Conservation (phyloP, 2,888 invertebrate genomes). For the Polyploca ridens region DNA sequence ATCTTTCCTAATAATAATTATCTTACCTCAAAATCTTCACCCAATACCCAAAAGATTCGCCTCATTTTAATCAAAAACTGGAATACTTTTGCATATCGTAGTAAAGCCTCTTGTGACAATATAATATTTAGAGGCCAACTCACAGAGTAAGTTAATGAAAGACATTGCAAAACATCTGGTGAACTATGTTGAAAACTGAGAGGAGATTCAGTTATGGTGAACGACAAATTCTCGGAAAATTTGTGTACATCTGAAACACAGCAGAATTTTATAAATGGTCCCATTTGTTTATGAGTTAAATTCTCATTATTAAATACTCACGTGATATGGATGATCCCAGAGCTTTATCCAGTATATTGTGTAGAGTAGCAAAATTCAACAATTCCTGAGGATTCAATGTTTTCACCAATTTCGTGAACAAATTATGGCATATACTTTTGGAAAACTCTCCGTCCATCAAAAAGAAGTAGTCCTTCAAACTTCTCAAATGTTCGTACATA, state of each 20-base stretch:
- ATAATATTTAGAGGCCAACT: slow-evolving; percentile 92
- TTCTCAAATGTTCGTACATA: slow-evolving; percentile 88
- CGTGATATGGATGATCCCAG: slow-evolving; percentile 87
- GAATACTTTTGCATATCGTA: slow-evolving; percentile 90
- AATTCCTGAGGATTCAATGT: slow-evolving; percentile 87
- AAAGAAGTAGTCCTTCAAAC: slow-evolving; percentile 91
- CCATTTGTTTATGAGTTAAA: background rate
- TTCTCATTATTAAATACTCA: slow-evolving; percentile 49
- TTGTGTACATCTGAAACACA: slow-evolving; percentile 78
- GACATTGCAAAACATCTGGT: slow-evolving; percentile 87
- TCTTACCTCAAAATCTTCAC: slow-evolving; percentile 86
- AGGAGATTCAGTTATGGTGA: slow-evolving; percentile 86
- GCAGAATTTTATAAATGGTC: slow-evolving; percentile 7
- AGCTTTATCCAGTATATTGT: slow-evolving; percentile 88
- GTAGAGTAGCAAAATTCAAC: slow-evolving; percentile 88
- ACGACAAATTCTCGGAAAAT: slow-evolving; percentile 86
- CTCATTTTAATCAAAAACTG: slow-evolving; percentile 90
- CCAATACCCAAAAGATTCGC: slow-evolving; percentile 90
- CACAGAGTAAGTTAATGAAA: slow-evolving; percentile 88
- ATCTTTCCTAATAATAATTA: slow-evolving; percentile 8
- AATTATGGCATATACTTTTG: slow-evolving; percentile 87
- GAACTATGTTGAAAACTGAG: slow-evolving; percentile 86
- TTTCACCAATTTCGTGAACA: slow-evolving; percentile 88
- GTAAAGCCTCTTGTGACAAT: slow-evolving; percentile 88
- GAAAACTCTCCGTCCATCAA: slow-evolving; percentile 92